Percentiles rank a stretch among this genome's conserved stretches.
These are phyloP conservation scores for Chaetophractus vellerosus DNA, from an alignment of 2,797 vertebrate species.

Conservation along the genomic window DNA sequence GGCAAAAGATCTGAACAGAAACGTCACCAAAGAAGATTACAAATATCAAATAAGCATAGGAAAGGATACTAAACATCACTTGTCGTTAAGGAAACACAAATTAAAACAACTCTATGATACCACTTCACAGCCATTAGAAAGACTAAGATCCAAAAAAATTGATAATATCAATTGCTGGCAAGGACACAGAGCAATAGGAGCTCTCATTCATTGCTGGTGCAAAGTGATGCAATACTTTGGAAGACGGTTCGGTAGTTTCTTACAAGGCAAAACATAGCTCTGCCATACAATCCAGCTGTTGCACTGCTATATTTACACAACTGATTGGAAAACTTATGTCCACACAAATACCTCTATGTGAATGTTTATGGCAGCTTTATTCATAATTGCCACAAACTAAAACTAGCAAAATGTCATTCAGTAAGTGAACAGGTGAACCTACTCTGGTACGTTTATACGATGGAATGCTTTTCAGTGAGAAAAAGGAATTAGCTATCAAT, in stretches of 20 bases:
- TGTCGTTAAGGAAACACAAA: neutral
- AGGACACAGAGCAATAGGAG: neutral
- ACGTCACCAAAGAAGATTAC: neutral
- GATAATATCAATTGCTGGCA: neutral
- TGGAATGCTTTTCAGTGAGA: neutral
- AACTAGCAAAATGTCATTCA: neutral
- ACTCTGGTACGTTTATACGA: neutral
- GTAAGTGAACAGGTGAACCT: neutral
- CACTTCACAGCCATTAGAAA: neutral
- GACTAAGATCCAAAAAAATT: neutral
- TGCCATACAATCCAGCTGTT: neutral
- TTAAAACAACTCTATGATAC: neutral
- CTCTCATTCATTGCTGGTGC: neutral
- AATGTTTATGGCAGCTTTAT: conserved; percentile 1
- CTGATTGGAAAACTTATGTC: neutral
- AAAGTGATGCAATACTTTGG: neutral
- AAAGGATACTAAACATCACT: neutral
- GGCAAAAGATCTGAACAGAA: neutral
- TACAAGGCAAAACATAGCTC: neutral
- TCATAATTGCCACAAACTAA: neutral
- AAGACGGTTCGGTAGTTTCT: neutral
- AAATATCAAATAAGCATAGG: neutral
- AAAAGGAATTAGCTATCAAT: neutral
- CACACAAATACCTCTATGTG: neutral
- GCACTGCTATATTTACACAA: neutral